Base-by-base conservation (phyloP, 2,888 invertebrate genomes). In the Geotrupes spiniger region DNA sequence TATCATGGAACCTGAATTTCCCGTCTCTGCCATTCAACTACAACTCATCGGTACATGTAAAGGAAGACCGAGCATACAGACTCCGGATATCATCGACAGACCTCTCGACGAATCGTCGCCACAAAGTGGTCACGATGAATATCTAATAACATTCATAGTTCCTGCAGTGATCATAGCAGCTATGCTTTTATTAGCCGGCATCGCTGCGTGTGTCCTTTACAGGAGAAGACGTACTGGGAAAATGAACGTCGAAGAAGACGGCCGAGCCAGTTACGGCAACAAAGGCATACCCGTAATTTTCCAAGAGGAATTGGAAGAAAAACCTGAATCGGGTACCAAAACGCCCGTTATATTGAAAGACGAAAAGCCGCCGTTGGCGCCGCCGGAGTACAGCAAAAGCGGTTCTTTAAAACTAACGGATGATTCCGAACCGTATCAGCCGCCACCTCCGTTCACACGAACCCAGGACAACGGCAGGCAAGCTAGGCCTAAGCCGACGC, bases 221-320 rank as follows among this genome's bases (percentile, higher is more conserved):
- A 82, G 91, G 59, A 81, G 89, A 56, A 81, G 89, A 60, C 82
- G 89, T 58, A 89, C 88, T 42, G 59, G 93, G 54, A 87, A 92
- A 77, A 85, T 89, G 86, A 85, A 85, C 62, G 76, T 87, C 51
- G 85, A 85, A 65, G 88, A 90, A 64, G 90, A 91, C 64, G 90
- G 90, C 60, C 79, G 89, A 11, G 86, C 87, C 68, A 87, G 87
- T 55, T 89, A 90, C 76, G 83, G 89, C 39, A 88, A 87, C 61
- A 89, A 89, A 70, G 80, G 80, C 47, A 93, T 95, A 63, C 97
- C 98, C 1, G 94, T 97, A 28, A 97, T 98, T 66, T 96, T 97
- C 75, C 91, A 92, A 73, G 96, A 98, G 71, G 98, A 98, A 71
- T 78, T 97, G 33, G 95, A 96, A 61, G 95, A 95, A 65, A 88